These are phyloP conservation scores for Streptopelia turtur DNA, from an alignment of 2,797 vertebrate species.

Conservation along the genomic window DNA sequence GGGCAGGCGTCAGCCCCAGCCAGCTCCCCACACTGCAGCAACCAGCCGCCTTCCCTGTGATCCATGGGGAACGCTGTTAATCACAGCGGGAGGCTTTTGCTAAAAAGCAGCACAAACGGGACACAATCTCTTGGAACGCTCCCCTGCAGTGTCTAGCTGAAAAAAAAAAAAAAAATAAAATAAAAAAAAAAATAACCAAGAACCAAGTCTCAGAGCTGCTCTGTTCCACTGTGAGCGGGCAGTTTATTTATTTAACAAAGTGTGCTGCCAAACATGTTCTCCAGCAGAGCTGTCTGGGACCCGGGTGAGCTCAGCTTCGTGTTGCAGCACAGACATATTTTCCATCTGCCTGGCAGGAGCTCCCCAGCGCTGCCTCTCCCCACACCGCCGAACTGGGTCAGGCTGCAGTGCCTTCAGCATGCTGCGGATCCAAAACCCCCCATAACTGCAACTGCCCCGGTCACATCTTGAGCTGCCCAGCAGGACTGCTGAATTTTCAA, in stretches of 20 bases:
- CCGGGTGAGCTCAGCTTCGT: background rate
- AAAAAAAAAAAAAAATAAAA: background rate
- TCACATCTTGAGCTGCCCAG: background rate
- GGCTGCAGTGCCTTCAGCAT: background rate
- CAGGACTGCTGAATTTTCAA: background rate
- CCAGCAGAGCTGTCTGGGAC: conserved; percentile 5
- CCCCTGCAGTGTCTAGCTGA: background rate
- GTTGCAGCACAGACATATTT: background rate
- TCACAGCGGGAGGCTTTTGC: background rate
- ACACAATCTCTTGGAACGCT: rapidly evolving
- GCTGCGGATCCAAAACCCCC: background rate
- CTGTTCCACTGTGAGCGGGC: background rate
- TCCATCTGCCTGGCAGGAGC: conserved; percentile 19
- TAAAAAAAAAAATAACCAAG: background rate
- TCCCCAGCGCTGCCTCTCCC: background rate
- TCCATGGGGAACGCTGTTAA: rapidly evolving
- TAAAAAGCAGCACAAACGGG: background rate
- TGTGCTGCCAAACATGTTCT: conserved; percentile 25
- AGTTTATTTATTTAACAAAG: conserved; percentile 17
- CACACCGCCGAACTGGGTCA: background rate
- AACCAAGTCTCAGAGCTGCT: background rate
- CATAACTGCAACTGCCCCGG: background rate
- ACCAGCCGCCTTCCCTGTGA: rapidly evolving
- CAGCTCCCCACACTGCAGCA: background rate
- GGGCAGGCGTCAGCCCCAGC: rapidly evolving